A percentile compares a stretch with the other conserved stretches of the same genome.
Conservation (phyloP, 2,888 invertebrate species). For the Tipula lateralis region DNA sequence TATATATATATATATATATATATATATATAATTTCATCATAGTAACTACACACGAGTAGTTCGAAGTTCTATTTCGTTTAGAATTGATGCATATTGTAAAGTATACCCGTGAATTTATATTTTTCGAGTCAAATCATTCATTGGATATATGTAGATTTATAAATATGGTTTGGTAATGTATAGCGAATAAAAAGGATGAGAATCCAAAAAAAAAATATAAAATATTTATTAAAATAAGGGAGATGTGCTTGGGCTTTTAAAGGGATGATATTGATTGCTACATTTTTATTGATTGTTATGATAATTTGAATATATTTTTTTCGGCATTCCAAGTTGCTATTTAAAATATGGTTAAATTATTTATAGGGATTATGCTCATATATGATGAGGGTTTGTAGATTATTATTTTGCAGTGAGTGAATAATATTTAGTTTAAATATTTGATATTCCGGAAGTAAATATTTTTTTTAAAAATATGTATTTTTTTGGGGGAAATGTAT, state of each 20-base stretch:
- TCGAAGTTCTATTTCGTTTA: no score
- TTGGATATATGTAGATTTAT: background rate
- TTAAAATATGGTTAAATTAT: constrained; percentile 9
- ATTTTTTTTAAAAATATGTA: background rate
- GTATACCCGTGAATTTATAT: background rate
- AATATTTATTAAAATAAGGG: background rate
- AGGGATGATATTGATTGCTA: constrained; percentile 11
- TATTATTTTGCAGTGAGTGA: background rate
- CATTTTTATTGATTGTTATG: constrained; percentile 24
- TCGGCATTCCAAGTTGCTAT: background rate
- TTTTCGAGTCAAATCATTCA: background rate
- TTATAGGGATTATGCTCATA: background rate
- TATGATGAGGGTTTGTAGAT: background rate
- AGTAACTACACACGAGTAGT: background rate
- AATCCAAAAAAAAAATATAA: background rate
- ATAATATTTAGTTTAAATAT: background rate
- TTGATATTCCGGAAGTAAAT: background rate
- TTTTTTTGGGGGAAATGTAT: background rate
- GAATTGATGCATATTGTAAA: background rate
- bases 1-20: no score
- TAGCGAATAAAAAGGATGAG: background rate
- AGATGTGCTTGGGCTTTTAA: background rate
- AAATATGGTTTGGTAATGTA: background rate
- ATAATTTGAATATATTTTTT: background rate
- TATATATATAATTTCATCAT: no score